phyloP scores from a whole-genome alignment of 2,113 vertebrate species.

The Sceloporus tristichus region DNA sequence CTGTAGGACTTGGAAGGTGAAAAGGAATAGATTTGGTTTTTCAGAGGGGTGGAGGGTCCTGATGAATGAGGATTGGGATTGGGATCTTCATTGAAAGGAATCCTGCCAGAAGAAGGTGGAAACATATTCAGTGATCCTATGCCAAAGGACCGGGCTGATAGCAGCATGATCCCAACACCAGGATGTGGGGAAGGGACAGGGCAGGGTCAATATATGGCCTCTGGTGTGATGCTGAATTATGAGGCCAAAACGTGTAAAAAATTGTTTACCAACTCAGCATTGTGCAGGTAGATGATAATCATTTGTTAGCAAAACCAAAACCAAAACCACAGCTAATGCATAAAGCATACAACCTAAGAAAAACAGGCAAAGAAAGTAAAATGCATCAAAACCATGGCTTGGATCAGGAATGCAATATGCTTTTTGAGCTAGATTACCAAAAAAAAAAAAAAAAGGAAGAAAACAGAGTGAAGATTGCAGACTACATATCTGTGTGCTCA shows the following conservation, averaged over 20 bases:
- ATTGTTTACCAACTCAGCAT: conserved; percentile 69
- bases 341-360: conserved; percentile 76
- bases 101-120: conserved; percentile 98
- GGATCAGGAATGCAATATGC: conserved; percentile 66
- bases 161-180: conserved; percentile 82
- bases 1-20: conserved; percentile 99
- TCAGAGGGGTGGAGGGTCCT: conserved; percentile 99
- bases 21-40: conserved; percentile 99
- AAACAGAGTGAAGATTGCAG: conserved; percentile 70
- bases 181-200: conserved; percentile 66
- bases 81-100: conserved; percentile 98
- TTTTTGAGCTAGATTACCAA: conserved; percentile 67
- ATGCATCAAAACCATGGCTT: conserved; percentile 63
- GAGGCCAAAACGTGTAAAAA: conserved; percentile 71
- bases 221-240: conserved; percentile 75
- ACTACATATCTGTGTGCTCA: conserved; percentile 79
- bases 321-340: conserved; percentile 58
- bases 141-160: conserved; percentile 76
- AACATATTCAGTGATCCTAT: conserved; percentile 88
- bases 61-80: conserved; percentile 93
- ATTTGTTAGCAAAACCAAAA: conserved; percentile 77
- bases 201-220: conserved; percentile 78
- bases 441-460: conserved; percentile 55
- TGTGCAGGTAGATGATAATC: conserved; percentile 70
- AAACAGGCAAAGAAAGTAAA: conserved; percentile 74